These are phyloP conservation scores for Lobophora halterata DNA, from an alignment of 2,888 invertebrate genomes.

Conservation along the genomic window DNA sequence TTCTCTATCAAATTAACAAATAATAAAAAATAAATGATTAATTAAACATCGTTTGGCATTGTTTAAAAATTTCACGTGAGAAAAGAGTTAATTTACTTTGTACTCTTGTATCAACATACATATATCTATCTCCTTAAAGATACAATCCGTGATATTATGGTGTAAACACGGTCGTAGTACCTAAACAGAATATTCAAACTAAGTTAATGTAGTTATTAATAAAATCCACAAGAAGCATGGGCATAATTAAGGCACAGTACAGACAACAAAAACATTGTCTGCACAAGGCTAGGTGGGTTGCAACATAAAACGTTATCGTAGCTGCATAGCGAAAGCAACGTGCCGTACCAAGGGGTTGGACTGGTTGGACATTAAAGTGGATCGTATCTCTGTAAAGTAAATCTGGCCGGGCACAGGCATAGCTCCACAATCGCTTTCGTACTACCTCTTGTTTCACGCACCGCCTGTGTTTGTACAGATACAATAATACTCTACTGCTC, in stretches of 20 bases:
- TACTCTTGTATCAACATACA: too few relatives aligned
- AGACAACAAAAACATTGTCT: conserved; percentile 17
- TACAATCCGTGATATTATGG: neutral
- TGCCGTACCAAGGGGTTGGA: conserved; percentile 51
- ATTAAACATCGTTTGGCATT: too few relatives aligned
- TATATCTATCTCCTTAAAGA: too few relatives aligned
- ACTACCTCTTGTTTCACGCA: conserved; percentile 64
- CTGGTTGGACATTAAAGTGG: conserved; percentile 57
- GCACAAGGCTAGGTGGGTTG: conserved; percentile 13
- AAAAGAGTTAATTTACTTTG: too few relatives aligned
- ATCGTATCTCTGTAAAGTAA: conserved; percentile 60
- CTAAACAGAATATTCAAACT: conserved; percentile 7
- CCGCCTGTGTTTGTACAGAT: conserved; percentile 53
- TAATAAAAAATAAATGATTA: too few relatives aligned
- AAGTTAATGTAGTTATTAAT: conserved; percentile 12
- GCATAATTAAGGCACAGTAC: conserved; percentile 19
- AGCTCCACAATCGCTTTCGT: conserved; percentile 54
- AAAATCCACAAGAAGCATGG: conserved; percentile 16
- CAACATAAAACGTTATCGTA: conserved; percentile 37
- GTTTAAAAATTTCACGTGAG: too few relatives aligned
- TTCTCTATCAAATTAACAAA: too few relatives aligned
- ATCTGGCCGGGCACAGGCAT: conserved; percentile 51
- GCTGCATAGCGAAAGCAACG: conserved; percentile 39
- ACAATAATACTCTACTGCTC: conserved; percentile 40
- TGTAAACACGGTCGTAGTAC: neutral